A percentile compares a stretch with the other conserved stretches of the same genome.
phyloP scores from a whole-genome alignment of 2,113 vertebrate species.

The Chitala chitala region DNA sequence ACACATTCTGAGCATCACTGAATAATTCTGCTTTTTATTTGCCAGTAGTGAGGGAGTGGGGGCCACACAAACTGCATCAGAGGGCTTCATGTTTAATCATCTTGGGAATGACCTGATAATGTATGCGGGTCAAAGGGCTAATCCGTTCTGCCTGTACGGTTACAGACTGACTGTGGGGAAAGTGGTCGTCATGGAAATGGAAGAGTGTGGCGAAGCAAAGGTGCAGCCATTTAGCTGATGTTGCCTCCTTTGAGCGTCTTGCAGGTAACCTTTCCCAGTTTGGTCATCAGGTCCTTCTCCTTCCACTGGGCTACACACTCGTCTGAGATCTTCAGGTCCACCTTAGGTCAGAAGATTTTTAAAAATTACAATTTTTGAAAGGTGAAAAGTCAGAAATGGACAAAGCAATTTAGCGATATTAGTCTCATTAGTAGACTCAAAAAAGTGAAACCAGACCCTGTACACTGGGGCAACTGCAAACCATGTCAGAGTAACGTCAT shows the following conservation, averaged over 20 bases:
- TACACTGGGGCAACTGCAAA: too few relatives aligned
- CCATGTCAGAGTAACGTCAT: too few relatives aligned
- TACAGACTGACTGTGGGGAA: not conserved
- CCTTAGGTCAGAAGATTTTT: constrained; percentile 53
- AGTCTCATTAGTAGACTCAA: not conserved
- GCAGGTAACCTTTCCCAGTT: constrained; percentile 82
- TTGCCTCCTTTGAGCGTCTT: constrained; percentile 86
- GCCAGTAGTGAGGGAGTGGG: too few relatives aligned
- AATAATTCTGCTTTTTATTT: too few relatives aligned
- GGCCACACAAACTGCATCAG: too few relatives aligned
- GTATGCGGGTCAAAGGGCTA: not conserved
- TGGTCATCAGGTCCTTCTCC: constrained; percentile 80
- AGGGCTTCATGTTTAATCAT: too few relatives aligned
- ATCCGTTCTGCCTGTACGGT: not conserved
- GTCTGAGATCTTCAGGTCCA: constrained; percentile 76
- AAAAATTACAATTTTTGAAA: not conserved
- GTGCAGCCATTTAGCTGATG: constrained; percentile 78
- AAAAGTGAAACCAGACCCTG: too few relatives aligned
- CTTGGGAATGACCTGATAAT: not conserved
- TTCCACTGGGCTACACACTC: constrained; percentile 84
- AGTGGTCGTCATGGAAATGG: constrained; percentile 19
- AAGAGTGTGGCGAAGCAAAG: not conserved
- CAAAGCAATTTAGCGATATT: too few relatives aligned
- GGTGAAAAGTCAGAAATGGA: too few relatives aligned
- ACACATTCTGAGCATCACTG: too few relatives aligned